Percentiles rank a stretch among this genome's conserved stretches.
phyloP scores from a whole-genome alignment of 2,113 vertebrate species.

The Myxocyprinus asiaticus region DNA sequence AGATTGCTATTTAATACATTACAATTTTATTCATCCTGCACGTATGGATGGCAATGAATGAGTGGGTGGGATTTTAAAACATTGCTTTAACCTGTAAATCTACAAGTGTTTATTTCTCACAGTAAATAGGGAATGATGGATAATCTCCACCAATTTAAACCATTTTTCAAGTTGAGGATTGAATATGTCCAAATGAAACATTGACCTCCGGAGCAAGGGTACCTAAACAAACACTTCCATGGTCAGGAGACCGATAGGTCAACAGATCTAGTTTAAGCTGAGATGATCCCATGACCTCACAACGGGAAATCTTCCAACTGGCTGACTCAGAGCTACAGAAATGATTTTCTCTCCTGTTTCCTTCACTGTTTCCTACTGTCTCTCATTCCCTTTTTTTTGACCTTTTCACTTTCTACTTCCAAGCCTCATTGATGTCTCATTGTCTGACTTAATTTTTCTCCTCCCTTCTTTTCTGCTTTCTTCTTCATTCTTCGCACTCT shows the following conservation, averaged over 20 bases:
- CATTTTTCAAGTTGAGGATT: neutral
- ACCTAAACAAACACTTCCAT: slow-evolving; percentile 1
- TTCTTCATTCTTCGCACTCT: neutral
- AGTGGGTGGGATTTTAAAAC: slow-evolving; percentile 17
- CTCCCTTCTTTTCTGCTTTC: neutral
- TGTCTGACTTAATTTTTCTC: too few species aligned
- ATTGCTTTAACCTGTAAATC: slow-evolving; percentile 1
- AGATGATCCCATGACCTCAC: slow-evolving; percentile 19
- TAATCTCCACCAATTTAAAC: slow-evolving; percentile 1
- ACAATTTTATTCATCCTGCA: slow-evolving; percentile 29
- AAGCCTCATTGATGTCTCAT: too few species aligned
- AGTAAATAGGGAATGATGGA: slow-evolving; percentile 4
- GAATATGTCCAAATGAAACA: slow-evolving; percentile 33
- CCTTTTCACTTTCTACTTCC: too few species aligned
- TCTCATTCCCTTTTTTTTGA: neutral
- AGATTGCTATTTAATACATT: slow-evolving; percentile 33
- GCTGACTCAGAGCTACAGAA: neutral
- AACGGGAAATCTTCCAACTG: slow-evolving; percentile 21
- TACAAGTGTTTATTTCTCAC: slow-evolving; percentile 13
- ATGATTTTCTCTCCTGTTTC: neutral
- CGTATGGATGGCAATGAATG: slow-evolving; percentile 1
- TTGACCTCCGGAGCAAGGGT: slow-evolving; percentile 27
- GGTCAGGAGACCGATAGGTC: slow-evolving; percentile 29
- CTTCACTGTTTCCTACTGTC: neutral
- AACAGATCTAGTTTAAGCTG: slow-evolving; percentile 37